Conservation (phyloP, 2,888 invertebrate genomes). For the Alitta virens region DNA sequence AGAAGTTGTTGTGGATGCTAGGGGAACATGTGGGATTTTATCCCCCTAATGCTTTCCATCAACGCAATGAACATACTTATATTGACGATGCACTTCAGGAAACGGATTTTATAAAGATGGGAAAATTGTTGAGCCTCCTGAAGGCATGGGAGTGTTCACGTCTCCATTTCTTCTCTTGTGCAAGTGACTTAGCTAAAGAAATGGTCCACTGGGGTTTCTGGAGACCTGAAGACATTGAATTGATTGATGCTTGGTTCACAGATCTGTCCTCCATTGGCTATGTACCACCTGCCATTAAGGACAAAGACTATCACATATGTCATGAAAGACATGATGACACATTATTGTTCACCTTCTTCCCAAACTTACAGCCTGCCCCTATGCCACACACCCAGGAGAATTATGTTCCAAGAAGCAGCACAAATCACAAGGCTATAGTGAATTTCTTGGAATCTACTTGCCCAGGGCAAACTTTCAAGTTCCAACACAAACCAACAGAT, state of each 20-base stretch:
- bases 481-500: too few relatives aligned
- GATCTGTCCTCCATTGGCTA: constrained; percentile 28
- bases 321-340: constrained; percentile 9
- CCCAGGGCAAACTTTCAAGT: neutral
- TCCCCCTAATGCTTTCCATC: constrained; percentile 32
- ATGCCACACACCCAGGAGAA: constrained; percentile 19
- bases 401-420: constrained; percentile 7
- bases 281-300: constrained; percentile 18
- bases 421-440: constrained; percentile 5
- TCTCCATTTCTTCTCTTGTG: constrained; percentile 28
- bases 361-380: constrained; percentile 25
- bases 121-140: constrained; percentile 26
- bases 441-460: constrained; percentile 12
- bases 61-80: constrained; percentile 32
- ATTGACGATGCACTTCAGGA: constrained; percentile 34
- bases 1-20: constrained; percentile 35
- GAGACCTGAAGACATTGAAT: constrained; percentile 24
- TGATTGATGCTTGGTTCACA: constrained; percentile 30
- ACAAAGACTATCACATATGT: neutral
- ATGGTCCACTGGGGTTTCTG: constrained; percentile 23
- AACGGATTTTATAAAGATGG: constrained; percentile 28
- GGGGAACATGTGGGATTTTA: constrained; percentile 34
- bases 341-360: neutral
- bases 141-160: constrained; percentile 30
- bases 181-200: constrained; percentile 23